Evolutionary conservation across 2,888 invertebrate genomes (phyloP), one percentile per base, ranked within the genome.

Genomic region (Fragum fragum): DNA sequence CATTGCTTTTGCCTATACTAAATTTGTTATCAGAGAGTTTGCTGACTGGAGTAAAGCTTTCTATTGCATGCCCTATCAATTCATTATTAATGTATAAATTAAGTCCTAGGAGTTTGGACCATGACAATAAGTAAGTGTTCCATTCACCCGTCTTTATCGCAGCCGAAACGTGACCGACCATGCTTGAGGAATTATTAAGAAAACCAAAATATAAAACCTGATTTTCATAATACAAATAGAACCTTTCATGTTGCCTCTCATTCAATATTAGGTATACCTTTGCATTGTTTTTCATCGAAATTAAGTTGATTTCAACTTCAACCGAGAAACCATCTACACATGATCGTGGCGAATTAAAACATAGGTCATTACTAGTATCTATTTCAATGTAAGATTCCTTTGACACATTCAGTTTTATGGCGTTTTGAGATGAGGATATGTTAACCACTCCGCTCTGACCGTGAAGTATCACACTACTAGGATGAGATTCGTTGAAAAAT

Each of bases 221-320:
- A 18, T 74, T 66, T 2, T 32, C n/a, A 23, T 52, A 53, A 63
- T 74, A 74, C 23, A 66, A 18, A 74, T 52, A 74, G 11, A 74
- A 36, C 2, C 73, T 39, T 42, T 16, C 42, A 18, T 11, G 47
- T 3, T 14, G 32, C n/a, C 9, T 57, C 18, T 39, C 28, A 18
- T 59, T 39, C 26, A 21, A 42, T 7, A 73, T 16, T 1, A 73
- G 28, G 23, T 61, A 47, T 26, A 42, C 14, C 23, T 57, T 72
- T 3, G 32, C 9, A 21, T 29, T 7, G 26, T 14, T 61, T 18
- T 42, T 28, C 23, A 73, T 16, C 7, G 59, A 61, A 39, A 73
- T 36, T 26, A 73, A 36, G 11, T 73, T 32, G n/a, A 61, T 21
- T 5, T 26, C 42, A 16, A 73, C 2, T 28, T 73, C 36, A 9